Base-by-base conservation (phyloP, 2,113 vertebrate species). In the Girardinichthys multiradiatus region DNA sequence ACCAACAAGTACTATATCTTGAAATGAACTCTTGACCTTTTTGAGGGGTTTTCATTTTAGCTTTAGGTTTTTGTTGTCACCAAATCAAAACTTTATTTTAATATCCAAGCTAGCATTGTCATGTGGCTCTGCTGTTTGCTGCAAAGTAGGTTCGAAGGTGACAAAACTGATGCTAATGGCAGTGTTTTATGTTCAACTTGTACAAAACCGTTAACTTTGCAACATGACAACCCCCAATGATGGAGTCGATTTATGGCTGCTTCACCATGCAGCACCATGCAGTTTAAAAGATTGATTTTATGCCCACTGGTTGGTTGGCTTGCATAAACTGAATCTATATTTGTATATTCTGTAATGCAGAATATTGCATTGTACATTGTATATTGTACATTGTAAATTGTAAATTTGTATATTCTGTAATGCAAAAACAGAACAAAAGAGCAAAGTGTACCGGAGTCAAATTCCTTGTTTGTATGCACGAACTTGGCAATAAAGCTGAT, bases 291-390 rank as follows among this genome's bases (percentile, higher is more conserved):
- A 84, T 31, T 74, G 65, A 87, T 90, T 82, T 45, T 30, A 31
- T 33, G 24, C 29, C 69, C 14, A 72, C 70, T 48, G 57, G 58
- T 71, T 29, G 68, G 70, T 66, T 76, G 71, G 48, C 67, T 59
- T 51, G 51, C 62, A 76, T 64, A 74, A 76, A 57, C 70, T 60
- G 24, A 70, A 90, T 87, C 84, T 76, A 83, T 87, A 90, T n/a
- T n/a, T n/a, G n/a, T n/a, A n/a, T n/a, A n/a, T n/a, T n/a, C n/a
- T n/a, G n/a, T n/a, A n/a, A n/a, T n/a, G n/a, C n/a, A n/a, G n/a
- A n/a, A n/a, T n/a, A n/a, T n/a, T n/a, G n/a, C n/a, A n/a, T n/a
- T n/a, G n/a, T n/a, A n/a, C n/a, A n/a, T n/a, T n/a, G n/a, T n/a
- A n/a, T n/a, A n/a, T n/a, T n/a, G n/a, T n/a, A n/a, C n/a, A n/a